Conservation (phyloP, 2,888 invertebrate species). For the Trachelus tabidus region DNA sequence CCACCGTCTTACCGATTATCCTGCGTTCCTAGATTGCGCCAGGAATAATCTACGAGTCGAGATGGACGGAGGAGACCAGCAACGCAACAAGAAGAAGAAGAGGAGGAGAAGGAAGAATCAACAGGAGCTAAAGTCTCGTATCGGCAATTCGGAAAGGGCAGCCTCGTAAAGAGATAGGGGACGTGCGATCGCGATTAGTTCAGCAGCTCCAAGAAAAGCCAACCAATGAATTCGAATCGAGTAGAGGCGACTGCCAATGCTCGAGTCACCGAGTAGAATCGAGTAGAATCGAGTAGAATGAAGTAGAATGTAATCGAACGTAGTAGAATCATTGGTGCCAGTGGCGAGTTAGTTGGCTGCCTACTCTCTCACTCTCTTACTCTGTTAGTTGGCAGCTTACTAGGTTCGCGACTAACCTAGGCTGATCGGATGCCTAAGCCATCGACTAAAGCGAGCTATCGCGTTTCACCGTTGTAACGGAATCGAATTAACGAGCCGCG, state of each 20-base stretch:
- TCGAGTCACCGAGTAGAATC: not conserved
- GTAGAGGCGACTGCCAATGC: slow-evolving; percentile 3
- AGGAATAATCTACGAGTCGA: slow-evolving; percentile 33
- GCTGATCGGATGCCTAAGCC: not conserved
- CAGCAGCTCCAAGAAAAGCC: not conserved
- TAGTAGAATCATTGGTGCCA: not conserved
- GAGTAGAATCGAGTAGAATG: too few relatives aligned
- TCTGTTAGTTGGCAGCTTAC: not conserved
- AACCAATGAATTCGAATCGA: not conserved
- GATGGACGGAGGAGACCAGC: not conserved
- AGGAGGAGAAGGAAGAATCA: slow-evolving; percentile 11
- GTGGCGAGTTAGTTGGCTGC: not conserved
- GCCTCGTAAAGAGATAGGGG: not conserved
- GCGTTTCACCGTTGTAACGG: slow-evolving; percentile 9
- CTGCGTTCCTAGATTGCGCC: slow-evolving; percentile 35
- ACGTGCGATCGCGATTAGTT: not conserved
- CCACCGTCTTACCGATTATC: slow-evolving; percentile 15
- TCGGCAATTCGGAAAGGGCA: not conserved
- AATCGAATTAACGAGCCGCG: slow-evolving; percentile 22
- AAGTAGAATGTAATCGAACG: not conserved
- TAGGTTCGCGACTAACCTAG: not conserved
- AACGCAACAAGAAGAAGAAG: slow-evolving; percentile 5
- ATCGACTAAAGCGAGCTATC: not conserved
- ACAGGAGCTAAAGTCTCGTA: not conserved
- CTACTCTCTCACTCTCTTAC: not conserved